Evolutionary conservation across 2,888 invertebrate species (phyloP), one percentile per base, ranked within the genome.

Genomic region (Chironomus riparius): DNA sequence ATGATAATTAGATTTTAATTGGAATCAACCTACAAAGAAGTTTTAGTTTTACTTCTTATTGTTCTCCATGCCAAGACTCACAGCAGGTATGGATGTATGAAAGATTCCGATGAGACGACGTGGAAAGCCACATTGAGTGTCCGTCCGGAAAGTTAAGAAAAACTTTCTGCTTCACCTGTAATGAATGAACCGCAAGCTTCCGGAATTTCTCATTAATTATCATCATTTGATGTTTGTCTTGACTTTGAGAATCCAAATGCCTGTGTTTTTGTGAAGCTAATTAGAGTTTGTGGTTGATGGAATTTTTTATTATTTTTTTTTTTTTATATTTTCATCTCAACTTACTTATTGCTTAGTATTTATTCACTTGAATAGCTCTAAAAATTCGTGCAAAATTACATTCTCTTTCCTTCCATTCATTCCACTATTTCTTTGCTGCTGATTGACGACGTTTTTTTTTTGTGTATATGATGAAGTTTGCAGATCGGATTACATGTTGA

Each of bases 1-100:
- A 65, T 65, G 65, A 24, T 65, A 68, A 68, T 68, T 68, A 47
- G 68, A 68, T 68, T 47, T 68, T 68, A 68, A 68, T 68, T 68
- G 38, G 38, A 68, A 18, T 68, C 68, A 18, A 38, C 24, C 38
- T 38, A 38, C 38, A 38, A 38, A 38, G 12, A 65, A 24, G 65
- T 21, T 65, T 65, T 13, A n/a, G 13, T 50, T 18, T 56, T 56
- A 15, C 22, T 65, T 22, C 65, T 21, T 21, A 18, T 62, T 62
- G 18, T 62, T 62, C 50, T 13, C 3, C 56, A 15, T 50, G 5
- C 15, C 4, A 15, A 15, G 1, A 15, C 13, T 2, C 15, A 15
- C n/a, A 56, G 15, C 56, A n/a, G 56, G 5, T 15, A 50, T n/a
- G 50, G 50, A 50, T n/a, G n/a, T n/a, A 50, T 13, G 50, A 15